Evolutionary conservation across 2,113 vertebrate species (phyloP).

Genomic region (Erythrocebus patas): DNA sequence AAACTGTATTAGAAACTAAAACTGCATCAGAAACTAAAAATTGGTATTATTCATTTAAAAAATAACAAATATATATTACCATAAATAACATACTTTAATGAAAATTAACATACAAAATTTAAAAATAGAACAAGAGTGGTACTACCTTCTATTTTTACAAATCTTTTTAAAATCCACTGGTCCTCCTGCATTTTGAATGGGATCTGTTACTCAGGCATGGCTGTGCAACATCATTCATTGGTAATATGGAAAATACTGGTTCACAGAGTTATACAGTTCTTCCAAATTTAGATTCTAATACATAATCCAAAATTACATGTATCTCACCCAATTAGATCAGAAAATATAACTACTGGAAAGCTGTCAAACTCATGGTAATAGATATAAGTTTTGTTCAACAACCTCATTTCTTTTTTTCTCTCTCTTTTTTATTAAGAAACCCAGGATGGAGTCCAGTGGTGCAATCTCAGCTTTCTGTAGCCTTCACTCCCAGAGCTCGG

Average conservation of each 20-base stretch:
- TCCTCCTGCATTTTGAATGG: not conserved
- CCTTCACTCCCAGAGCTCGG: not conserved
- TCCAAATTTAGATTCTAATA: not conserved
- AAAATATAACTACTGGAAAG: not conserved
- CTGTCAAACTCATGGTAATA: not conserved
- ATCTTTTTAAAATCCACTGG: not conserved
- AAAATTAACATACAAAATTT: conserved; percentile 11
- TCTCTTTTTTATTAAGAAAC: too few species aligned
- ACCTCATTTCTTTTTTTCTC: not conserved
- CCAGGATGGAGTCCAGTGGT: not conserved
- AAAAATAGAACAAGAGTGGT: not conserved
- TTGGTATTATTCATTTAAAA: not conserved
- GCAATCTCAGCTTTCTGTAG: not conserved
- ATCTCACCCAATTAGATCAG: not conserved
- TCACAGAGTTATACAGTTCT: not conserved
- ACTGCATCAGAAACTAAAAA: not conserved
- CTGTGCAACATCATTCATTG: not conserved
- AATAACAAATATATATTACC: not conserved
- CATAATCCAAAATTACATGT: not conserved
- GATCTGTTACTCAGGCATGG: not conserved
- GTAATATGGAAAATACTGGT: not conserved
- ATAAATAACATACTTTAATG: not conserved
- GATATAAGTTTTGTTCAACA: not conserved
- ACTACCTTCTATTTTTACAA: not conserved
- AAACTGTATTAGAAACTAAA: not conserved